Evolutionary conservation across 2,888 invertebrate genomes (phyloP), one percentile per base, ranked within the genome.

Genomic region (Sinopyrophorus schimmeli): DNA sequence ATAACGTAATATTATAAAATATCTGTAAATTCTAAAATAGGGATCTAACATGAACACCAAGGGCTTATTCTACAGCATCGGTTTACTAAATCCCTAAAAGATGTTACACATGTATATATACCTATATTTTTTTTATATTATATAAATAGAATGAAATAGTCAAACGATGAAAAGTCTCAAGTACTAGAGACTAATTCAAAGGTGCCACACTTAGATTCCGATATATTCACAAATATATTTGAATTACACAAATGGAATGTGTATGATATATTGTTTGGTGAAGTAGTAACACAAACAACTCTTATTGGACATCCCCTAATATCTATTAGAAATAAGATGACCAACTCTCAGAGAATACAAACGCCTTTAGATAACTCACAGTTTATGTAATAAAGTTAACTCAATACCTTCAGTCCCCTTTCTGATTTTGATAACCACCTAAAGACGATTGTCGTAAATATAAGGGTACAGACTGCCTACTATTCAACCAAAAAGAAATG

Each of bases 391-490:
- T 21, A n/a, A n/a, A 26, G 9, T 26, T 3, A 10, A 7, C 26
- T 7, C n/a, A 5, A 3, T 7, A 26, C 3, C 14, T 35, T 21
- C 35, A 35, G 10, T 35, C 35, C 6, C 35, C 24, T 10, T 35
- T 35, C 10, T 35, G 24, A 21, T 21, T 21, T n/a, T 20, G 34
- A 15, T 24, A 35, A 34, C 26, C 18, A 12, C 12, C 14, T 9
- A 27, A 7, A n/a, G 34, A 38, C n/a, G 39, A 34, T 55, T 77
- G 77, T 1, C 78, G 69, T 11, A 75, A 70, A 58, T 79, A 78
- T 21, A 79, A 66, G 2, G 79, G 79, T 41, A 77, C 74, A 2
- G 77, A 77, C 54, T 71, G 59, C 16, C 52, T 40, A 24, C 53
- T 44, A 17, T 58, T 42, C 37, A 38, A 38, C n/a, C 16, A 10